phyloP scores from a whole-genome alignment of 2,888 invertebrate genomes.

The Ophion ellenae region DNA sequence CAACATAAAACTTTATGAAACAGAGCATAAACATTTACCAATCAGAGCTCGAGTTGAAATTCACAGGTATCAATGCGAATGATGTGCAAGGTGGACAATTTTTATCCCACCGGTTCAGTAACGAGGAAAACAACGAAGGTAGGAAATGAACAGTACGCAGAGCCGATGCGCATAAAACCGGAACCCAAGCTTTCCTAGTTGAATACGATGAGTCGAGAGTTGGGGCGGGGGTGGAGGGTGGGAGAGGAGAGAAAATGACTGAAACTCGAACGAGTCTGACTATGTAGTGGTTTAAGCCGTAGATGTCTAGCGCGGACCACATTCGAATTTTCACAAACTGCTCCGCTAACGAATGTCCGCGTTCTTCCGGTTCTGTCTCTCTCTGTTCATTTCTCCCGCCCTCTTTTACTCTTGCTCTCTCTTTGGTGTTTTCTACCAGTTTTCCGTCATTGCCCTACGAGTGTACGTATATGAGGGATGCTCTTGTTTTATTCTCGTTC shows the following conservation, averaged over 20 bases:
- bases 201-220: constrained; percentile 13
- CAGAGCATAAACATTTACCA: background rate
- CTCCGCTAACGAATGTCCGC: constrained; percentile 61
- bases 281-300: constrained; percentile 37
- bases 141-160: constrained; percentile 40
- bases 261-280: constrained; percentile 49
- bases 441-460: constrained; percentile 18
- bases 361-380: constrained; percentile 46
- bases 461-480: constrained; percentile 19
- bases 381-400: too few species aligned
- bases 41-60: background rate
- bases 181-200: constrained; percentile 38
- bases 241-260: constrained; percentile 47
- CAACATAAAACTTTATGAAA: background rate
- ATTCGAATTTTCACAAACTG: constrained; percentile 61
- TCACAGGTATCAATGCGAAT: constrained; percentile 40
- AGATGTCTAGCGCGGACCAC: constrained; percentile 37
- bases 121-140: constrained; percentile 56
- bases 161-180: constrained; percentile 56
- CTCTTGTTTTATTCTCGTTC: constrained; percentile 53
- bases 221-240: constrained; percentile 44
- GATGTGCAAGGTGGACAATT: constrained; percentile 52
- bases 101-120: constrained; percentile 53
- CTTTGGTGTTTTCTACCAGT: constrained; percentile 19
- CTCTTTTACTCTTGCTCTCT: too few species aligned